Percentiles rank a stretch among this genome's conserved stretches.
phyloP scores from a whole-genome alignment of 2,888 invertebrate species.

The Philonicus albiceps region DNA sequence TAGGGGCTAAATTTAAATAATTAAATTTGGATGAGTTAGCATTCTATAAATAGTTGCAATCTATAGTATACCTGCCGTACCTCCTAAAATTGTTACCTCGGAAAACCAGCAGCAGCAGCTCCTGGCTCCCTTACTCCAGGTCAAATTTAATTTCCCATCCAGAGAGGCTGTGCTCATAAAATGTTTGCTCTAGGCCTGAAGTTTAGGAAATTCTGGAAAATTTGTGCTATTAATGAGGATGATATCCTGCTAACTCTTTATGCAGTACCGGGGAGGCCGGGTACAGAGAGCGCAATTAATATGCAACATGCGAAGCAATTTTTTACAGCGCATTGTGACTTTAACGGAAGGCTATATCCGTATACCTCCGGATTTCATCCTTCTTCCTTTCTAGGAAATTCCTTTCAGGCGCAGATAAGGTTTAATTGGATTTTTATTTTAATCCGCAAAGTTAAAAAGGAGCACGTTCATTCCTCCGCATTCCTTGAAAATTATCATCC shows the following conservation, averaged over 20 bases:
- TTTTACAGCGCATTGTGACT: conserved; percentile 16
- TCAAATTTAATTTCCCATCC: conserved; percentile 1
- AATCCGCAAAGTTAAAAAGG: conserved; percentile 34
- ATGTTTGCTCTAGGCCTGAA: not conserved
- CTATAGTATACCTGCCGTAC: not conserved
- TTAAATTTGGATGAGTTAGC: not conserved
- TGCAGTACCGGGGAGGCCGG: not conserved
- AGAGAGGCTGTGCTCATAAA: not conserved
- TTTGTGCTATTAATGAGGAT: not conserved
- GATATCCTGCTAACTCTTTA: conserved; percentile 21
- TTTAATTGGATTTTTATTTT: conserved; percentile 39
- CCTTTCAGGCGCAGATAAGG: conserved; percentile 33
- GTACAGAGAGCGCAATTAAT: conserved; percentile 9
- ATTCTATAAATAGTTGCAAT: not conserved
- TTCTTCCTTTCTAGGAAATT: conserved; percentile 19
- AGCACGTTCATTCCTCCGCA: conserved; percentile 26
- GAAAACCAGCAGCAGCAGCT: not conserved
- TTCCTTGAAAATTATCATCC: conserved; percentile 30
- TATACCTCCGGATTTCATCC: conserved; percentile 1
- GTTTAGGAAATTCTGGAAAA: conserved; percentile 17
- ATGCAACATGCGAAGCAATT: conserved; percentile 35
- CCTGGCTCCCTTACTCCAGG: not conserved
- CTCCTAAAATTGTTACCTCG: not conserved
- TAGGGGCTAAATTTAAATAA: not conserved
- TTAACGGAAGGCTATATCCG: conserved; percentile 4